A percentile compares a stretch with the other conserved stretches of the same genome.
These are phyloP conservation scores for Melanotaenia boesemani DNA, from an alignment of 2,797 vertebrate species.

Conservation along the genomic window DNA sequence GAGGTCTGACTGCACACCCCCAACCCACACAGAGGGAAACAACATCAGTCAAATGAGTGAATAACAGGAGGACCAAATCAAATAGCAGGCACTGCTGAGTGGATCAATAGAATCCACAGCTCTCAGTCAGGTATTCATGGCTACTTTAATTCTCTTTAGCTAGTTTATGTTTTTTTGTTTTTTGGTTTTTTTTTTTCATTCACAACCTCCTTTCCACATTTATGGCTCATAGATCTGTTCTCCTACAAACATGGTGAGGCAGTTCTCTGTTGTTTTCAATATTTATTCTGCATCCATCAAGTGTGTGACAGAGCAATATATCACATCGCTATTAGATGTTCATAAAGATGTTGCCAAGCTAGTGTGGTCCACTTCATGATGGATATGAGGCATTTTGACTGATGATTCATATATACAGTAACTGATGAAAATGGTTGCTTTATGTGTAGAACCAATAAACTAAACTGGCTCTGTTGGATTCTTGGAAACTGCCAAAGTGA, in stretches of 20 bases:
- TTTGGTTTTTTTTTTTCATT: neutral
- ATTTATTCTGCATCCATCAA: constrained; percentile 26
- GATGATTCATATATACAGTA: constrained; percentile 19
- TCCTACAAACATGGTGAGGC: constrained; percentile 12
- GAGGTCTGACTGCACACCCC: constrained; percentile 43
- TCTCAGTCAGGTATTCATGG: constrained; percentile 58
- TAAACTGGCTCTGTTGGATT: constrained; percentile 6
- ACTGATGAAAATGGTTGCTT: constrained; percentile 2
- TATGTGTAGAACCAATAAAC: constrained; percentile 16
- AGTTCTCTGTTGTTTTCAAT: constrained; percentile 37
- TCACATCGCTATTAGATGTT: constrained; percentile 54
- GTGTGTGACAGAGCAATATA: constrained; percentile 40
- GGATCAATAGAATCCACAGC: constrained; percentile 71
- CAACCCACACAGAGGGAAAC: constrained; percentile 55
- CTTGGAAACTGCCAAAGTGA: constrained; percentile 9
- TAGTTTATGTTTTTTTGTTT: constrained; percentile 23
- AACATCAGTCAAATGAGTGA: constrained; percentile 76
- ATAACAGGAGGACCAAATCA: constrained; percentile 80
- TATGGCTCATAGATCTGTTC: neutral
- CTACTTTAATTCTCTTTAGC: constrained; percentile 22
- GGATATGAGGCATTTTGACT: constrained; percentile 28
- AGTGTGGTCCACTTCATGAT: constrained; percentile 29
- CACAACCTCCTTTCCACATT: constrained; percentile 3
- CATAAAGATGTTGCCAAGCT: constrained; percentile 28
- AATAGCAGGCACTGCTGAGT: constrained; percentile 63